Base-by-base conservation (phyloP, 2,797 vertebrate genomes). In the Peromyscus melanophrys region DNA sequence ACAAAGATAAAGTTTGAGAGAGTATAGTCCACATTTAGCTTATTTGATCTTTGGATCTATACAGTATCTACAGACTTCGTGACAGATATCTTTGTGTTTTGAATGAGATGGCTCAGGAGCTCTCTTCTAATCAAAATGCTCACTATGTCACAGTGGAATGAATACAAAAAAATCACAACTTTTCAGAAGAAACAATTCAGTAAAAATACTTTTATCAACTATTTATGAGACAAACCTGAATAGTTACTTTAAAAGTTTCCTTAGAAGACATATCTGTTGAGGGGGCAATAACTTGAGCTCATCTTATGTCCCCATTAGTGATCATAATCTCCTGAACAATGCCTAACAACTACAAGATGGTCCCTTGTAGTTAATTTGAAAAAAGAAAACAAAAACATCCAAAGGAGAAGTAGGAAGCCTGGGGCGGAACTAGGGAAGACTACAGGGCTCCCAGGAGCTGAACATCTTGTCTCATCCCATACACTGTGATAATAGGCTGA, bases 201-300 rank as follows among this genome's bases (percentile, higher is more conserved):
- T 23, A 85, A 83, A 93, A 89, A 65, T 12, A 73, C 75, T 55
- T 95, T 92, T 77, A 34, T 65, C 49, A 92, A 29, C 37, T 76
- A 17, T 16, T 69, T 59, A 71, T 55, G 84, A 27, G 57, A 77
- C 21, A 52, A 88, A 85, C 46, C 61, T 89, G 4, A 12, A 89
- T 55, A 11, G 2, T 89, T 52, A 95, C 17, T 92, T 93, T 73
- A 57, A 89, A 83, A 25, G 21, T 95, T 69, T 95, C 80, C 69
- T 92, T 49, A 2, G 49, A 89, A 89, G 52, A 90, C 87, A 61
- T 4, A 63, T 13, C 4, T 89, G 80, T 96, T 59, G 43, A 84
- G 27, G n/a, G 19, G 52, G 2, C 57, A 55, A 29, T 84, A 73
- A 29, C 12, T 49, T 27, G 21, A 73, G 57, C 78, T 77, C 4